Evolutionary conservation across 2,113 vertebrate genomes (phyloP).

Genomic region (Ploceus nigricollis): DNA sequence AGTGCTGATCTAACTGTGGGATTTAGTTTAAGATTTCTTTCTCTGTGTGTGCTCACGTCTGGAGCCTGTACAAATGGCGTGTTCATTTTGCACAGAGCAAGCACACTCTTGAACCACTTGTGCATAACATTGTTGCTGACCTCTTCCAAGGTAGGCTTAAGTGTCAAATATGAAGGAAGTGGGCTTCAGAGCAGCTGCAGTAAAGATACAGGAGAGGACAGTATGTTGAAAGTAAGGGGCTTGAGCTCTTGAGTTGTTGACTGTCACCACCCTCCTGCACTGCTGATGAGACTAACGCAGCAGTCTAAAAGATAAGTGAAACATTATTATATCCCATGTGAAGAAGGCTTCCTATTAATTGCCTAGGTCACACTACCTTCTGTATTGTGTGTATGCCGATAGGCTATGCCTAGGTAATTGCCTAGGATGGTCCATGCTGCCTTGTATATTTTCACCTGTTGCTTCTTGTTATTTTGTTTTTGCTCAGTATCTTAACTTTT

Average conservation of each 20-base stretch:
- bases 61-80: rapidly evolving
- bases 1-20: not conserved
- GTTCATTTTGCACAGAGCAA: not conserved
- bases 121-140: not conserved
- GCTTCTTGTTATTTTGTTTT: not conserved
- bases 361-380: not conserved
- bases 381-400: not conserved
- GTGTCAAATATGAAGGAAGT: not conserved
- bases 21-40: not conserved
- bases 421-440: not conserved
- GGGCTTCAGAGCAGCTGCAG: not conserved
- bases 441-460: not conserved
- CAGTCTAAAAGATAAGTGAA: not conserved
- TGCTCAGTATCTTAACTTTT: not conserved
- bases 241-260: not conserved
- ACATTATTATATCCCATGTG: not conserved
- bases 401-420: not conserved
- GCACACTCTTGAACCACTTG: not conserved
- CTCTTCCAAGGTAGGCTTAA: not conserved
- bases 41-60: not conserved
- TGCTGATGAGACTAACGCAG: not conserved
- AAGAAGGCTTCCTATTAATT: not conserved
- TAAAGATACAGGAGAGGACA: not conserved
- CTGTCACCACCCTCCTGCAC: not conserved
- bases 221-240: not conserved